These are phyloP conservation scores for Pristionchus arcanus DNA, from an alignment of 2,888 invertebrate species.

Conservation along the genomic window DNA sequence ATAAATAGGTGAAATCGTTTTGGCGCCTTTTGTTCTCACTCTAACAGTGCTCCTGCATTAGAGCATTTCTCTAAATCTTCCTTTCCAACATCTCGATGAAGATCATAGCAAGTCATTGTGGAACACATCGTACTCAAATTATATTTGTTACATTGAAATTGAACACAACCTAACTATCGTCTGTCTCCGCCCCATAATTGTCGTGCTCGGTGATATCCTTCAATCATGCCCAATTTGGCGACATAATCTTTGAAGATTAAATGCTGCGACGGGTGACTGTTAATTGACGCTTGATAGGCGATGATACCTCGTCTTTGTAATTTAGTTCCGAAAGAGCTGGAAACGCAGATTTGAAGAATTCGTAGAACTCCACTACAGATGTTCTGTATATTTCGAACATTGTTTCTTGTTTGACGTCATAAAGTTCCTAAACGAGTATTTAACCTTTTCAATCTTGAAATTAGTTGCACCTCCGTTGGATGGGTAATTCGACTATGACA, in stretches of 20 bases:
- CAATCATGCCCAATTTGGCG: neutral
- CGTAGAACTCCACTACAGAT: neutral
- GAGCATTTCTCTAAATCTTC: neutral
- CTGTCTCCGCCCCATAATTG: neutral
- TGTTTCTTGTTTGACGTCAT: neutral
- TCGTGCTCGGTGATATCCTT: neutral
- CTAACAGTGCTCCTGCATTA: neutral
- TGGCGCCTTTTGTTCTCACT: neutral
- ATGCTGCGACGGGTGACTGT: neutral
- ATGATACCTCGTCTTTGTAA: neutral
- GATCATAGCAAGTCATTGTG: constrained; percentile 2
- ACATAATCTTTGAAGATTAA: constrained; percentile 2
- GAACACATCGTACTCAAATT: constrained; percentile 37
- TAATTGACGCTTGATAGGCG: neutral
- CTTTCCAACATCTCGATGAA: neutral
- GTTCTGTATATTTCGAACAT: neutral
- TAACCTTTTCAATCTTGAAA: neutral
- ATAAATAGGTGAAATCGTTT: neutral
- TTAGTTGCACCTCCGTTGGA: neutral
- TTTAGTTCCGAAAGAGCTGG: neutral
- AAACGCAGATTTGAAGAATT: neutral
- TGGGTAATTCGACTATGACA: neutral
- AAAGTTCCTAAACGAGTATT: neutral
- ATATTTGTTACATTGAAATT: neutral
- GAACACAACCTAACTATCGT: neutral